Evolutionary conservation across 2,113 vertebrate species (phyloP).

Genomic region (Carettochelys insculpta): DNA sequence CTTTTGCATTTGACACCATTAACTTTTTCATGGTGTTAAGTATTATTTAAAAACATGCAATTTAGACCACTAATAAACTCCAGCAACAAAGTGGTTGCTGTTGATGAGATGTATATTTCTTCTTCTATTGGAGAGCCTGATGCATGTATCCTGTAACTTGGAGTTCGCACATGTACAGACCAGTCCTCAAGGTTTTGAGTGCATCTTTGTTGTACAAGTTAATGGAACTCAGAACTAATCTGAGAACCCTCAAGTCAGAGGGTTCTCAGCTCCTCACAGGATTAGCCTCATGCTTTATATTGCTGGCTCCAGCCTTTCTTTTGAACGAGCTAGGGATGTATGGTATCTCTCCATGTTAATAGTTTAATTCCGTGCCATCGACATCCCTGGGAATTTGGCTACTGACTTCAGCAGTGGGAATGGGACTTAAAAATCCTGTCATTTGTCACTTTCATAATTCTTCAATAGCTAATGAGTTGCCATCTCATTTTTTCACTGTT

Average conservation of each 20-base stretch:
- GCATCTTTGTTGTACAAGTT: neutral
- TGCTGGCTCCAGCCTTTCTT: neutral
- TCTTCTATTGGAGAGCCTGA: neutral
- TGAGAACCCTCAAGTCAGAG: neutral
- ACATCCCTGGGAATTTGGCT: neutral
- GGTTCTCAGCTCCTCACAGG: neutral
- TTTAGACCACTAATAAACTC: neutral
- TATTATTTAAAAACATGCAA: neutral
- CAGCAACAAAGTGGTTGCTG: neutral
- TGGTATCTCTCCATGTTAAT: neutral
- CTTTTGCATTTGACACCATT: slow-evolving; percentile 42
- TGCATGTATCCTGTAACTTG: neutral
- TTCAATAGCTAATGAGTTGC: neutral
- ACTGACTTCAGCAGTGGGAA: neutral
- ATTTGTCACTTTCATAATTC: neutral
- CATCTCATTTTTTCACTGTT: neutral
- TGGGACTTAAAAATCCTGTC: neutral
- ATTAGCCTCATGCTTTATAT: neutral
- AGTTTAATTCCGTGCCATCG: neutral
- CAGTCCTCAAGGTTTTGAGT: neutral
- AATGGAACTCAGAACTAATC: neutral
- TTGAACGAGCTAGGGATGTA: neutral
- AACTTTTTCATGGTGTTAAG: slow-evolving; percentile 3
- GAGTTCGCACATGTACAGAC: neutral
- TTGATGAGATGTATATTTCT: neutral